Percentiles rank a stretch among this genome's conserved stretches.
Conservation (phyloP, 35 echinoderm and acorn worm species). For the Hemicentrotus pulcherrimus region DNA sequence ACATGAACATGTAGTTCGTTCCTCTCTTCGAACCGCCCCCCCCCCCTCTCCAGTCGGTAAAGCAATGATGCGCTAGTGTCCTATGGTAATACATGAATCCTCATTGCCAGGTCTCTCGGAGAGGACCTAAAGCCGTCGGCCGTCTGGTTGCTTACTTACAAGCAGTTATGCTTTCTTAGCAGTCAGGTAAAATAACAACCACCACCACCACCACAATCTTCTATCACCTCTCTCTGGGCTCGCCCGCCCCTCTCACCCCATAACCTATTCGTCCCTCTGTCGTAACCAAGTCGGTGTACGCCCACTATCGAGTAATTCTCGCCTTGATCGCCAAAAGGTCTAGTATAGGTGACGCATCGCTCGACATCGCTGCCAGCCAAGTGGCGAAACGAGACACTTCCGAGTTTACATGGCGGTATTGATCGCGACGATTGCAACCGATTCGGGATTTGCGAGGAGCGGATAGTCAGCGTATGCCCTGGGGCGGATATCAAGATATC, state of each 20-base stretch:
- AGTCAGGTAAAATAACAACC: too few relatives aligned
- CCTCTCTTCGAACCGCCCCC: too few relatives aligned
- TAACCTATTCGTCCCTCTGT: background rate
- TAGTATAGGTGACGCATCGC: constrained; percentile 1
- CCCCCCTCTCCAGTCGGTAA: too few relatives aligned
- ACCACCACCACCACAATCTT: too few relatives aligned
- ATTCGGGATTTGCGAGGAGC: constrained; percentile 12
- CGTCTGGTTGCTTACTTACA: too few relatives aligned
- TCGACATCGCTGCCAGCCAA: background rate
- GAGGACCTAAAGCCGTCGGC: too few relatives aligned
- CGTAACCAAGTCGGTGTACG: background rate
- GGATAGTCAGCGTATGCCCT: background rate
- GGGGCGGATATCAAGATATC: constrained; percentile 32
- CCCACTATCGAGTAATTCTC: background rate
- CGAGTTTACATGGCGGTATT: constrained; percentile 33
- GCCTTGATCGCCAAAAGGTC: background rate
- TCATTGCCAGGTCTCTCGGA: too few relatives aligned
- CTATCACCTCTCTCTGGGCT: background rate
- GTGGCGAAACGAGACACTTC: background rate
- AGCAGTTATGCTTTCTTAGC: too few relatives aligned
- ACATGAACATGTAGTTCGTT: too few relatives aligned
- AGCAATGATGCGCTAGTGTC: too few relatives aligned
- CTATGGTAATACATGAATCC: too few relatives aligned
- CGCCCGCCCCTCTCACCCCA: background rate
- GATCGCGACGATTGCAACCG: constrained; percentile 29